Base-by-base conservation (phyloP, 1,140 invertebrate genomes). In the Lordiphosa collinella region DNA sequence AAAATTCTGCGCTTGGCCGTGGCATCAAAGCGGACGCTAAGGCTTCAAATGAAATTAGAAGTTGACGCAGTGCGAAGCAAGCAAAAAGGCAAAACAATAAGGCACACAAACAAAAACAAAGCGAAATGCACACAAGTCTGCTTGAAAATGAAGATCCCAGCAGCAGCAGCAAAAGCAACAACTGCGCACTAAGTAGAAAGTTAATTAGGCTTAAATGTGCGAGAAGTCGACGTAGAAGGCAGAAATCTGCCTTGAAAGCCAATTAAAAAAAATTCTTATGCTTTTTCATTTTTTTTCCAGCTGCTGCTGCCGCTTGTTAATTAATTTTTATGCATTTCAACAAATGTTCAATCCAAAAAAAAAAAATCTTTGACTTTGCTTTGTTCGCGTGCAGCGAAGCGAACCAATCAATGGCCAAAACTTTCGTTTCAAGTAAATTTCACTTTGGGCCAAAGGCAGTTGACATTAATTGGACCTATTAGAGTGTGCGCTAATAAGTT, bases 161-260 rank as follows among this genome's bases (percentile, higher is more conserved):
- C 53, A 7, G 25, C 22, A 29, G 16, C 53, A 7, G 25, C 53
- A 47, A 53, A 38, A 47, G 36, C 62, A 66, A 52, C 53, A 79
- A 69, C 47, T 56, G 70, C 52, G 53, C 58, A 52, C 78, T 82
- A 82, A 84, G 78, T 79, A 84, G 78, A 84, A 84, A 84, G 73
- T 84, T 84, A 84, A 84, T 84, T 84, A 84, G 78, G 78, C 78
- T 84, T 84, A 84, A 84, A 84, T 79, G 76, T 67, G 75, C 66
- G 54, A 70, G 54, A 47, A 65, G 61, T 63, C 57, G 76, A 55
- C 68, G 67, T 58, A 51, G 62, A 51, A 37, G 57, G 44, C 53
- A 55, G 52, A 67, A 70, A 73, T 70, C 41, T 48, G 31, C 63
- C 47, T 31, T 25, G 69, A 58, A 78, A 84, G 72, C 78, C 78